Percentiles rank a stretch among this genome's conserved stretches.
Conservation (phyloP, 2,888 invertebrate genomes). For the Sepiola atlantica region DNA sequence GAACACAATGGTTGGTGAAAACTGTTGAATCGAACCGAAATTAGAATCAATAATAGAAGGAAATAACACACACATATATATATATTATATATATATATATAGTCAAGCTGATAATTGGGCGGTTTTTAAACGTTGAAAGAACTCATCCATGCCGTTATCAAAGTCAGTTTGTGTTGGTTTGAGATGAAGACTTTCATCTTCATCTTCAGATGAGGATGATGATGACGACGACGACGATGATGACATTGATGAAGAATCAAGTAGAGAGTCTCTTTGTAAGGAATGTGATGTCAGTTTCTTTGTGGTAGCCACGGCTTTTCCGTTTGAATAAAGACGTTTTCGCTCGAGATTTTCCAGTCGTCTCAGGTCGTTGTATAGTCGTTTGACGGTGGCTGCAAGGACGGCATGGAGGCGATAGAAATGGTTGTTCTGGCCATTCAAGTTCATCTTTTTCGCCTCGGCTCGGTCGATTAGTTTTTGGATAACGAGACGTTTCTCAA, state of each 20-base stretch:
- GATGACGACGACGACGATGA: not conserved
- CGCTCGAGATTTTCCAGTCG: not conserved
- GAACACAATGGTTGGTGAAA: too few relatives aligned
- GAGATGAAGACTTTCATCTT: not conserved
- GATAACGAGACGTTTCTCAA: not conserved
- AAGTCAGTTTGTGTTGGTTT: not conserved
- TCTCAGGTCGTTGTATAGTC: not conserved
- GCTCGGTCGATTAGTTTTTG: slow-evolving; percentile 40
- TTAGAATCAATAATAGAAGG: too few relatives aligned
- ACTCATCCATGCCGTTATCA: not conserved
- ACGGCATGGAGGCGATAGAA: slow-evolving; percentile 22
- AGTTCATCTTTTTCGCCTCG: not conserved
- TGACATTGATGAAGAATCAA: not conserved
- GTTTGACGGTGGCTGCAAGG: not conserved
- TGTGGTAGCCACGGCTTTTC: not conserved
- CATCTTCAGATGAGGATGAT: not conserved
- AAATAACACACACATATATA: too few relatives aligned
- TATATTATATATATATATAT: too few relatives aligned
- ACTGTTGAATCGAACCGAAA: too few relatives aligned
- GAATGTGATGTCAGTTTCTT: not conserved
- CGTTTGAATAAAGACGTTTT: not conserved
- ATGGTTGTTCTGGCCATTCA: not conserved
- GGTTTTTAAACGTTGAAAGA: not conserved
- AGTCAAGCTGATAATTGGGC: not conserved
- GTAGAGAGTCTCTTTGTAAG: not conserved